Evolutionary conservation across 1,140 invertebrate species (phyloP), one percentile per base, ranked within the genome.

Genomic region (Radopholus similis): DNA sequence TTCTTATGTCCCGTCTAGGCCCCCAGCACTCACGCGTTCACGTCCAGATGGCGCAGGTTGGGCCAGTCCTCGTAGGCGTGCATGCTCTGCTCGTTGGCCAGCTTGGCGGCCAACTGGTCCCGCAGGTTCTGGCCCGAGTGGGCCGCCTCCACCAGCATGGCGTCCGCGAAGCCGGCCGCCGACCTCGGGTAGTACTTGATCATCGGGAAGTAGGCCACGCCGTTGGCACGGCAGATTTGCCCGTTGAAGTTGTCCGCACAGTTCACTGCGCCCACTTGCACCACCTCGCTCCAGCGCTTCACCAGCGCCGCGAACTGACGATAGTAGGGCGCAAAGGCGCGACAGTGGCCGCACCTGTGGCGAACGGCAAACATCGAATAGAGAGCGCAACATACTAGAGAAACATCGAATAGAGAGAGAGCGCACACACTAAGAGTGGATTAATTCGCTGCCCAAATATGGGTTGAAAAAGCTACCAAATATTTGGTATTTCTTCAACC

Each of bases 231-330:
- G 42, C 79, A 81, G 11, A 75, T 70, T 47, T 67, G 66, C n/a
- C 68, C 60, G 69, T 81, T 81, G 66, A 81, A 81, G n/a, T 55
- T 56, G 57, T 81, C 79, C 35, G 79, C 79, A 37, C 79, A 81
- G 55, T 81, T 81, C 35, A 81, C 77, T 28, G 73, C 79, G 23
- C 73, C 73, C 23, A 80, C 74, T 37, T 62, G 47, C 2, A 72
- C 68, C 2, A 70, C 56, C 18, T 73, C 66, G 49, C 65, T 54
- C 79, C 79, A 81, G 11, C 67, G 56, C 34, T 66, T 64, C 23
- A 82, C 77, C 37, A 72, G 38, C 34, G 23, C 32, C 23, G 79
- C 75, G 54, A 82, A 81, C 51, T 80, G 69, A 9, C 71, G 64
- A 68, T 70, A 81, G 51, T 64, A 81, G 4, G 80, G 79, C 21